phyloP scores from a whole-genome alignment of 1,140 invertebrate species.

The Drepana arcuata region DNA sequence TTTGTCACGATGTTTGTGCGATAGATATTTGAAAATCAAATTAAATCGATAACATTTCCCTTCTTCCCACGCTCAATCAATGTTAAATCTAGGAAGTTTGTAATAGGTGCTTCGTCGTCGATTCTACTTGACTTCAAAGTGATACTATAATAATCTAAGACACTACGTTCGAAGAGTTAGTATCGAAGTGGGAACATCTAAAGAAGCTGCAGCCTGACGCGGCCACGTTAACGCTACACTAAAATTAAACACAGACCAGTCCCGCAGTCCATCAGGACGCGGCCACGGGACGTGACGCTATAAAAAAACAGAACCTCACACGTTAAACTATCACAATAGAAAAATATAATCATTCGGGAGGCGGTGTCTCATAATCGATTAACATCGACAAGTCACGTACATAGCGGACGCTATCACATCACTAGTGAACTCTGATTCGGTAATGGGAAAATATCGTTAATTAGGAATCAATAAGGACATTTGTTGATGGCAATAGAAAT shows the following conservation, averaged over 20 bases:
- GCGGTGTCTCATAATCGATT: conserved; percentile 29
- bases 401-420: no score
- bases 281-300: not conserved
- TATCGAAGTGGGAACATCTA: conserved; percentile 18
- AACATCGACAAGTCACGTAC: no score
- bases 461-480: no score
- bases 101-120: conserved; percentile 27
- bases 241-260: conserved; percentile 10
- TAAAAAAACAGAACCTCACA: conserved; percentile 8
- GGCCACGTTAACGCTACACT: conserved; percentile 31
- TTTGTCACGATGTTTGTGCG: no score
- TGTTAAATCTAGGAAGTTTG: conserved; percentile 24
- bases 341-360: conserved; percentile 48
- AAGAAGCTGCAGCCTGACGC: conserved; percentile 52
- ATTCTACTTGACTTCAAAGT: conserved; percentile 17
- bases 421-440: no score
- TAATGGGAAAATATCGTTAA: no score
- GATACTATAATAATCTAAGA: no score
- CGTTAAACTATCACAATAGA: conserved; percentile 41
- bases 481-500: no score
- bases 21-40: no score
- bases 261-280: not conserved
- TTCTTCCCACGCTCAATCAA: conserved; percentile 18
- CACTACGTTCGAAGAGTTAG: conserved; percentile 19
- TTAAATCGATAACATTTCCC: no score